phyloP scores from a whole-genome alignment of 2,888 invertebrate species.

The Cepaea hortensis region DNA sequence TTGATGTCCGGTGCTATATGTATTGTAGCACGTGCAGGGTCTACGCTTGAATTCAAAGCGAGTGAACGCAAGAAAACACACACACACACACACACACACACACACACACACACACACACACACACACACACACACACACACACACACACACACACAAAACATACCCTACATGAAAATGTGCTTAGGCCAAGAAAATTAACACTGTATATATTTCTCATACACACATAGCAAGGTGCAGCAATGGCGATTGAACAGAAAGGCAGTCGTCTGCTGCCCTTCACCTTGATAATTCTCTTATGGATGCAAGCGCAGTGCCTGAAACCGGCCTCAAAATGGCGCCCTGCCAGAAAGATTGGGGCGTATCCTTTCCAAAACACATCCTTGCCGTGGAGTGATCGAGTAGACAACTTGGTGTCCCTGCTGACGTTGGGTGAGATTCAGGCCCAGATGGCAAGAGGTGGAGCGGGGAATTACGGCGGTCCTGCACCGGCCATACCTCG shows the following conservation, averaged over 20 bases:
- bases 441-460: constrained; percentile 50
- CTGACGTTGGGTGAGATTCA: constrained; percentile 47
- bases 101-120: too few species aligned
- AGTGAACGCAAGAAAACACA: too few species aligned
- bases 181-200: too few species aligned
- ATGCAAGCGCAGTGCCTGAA: not conserved
- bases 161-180: too few species aligned
- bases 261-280: not conserved
- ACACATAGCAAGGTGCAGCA: too few species aligned
- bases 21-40: too few species aligned
- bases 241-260: not conserved
- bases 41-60: too few species aligned
- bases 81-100: too few species aligned
- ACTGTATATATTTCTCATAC: too few species aligned
- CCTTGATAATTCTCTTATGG: not conserved
- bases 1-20: too few species aligned
- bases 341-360: not conserved
- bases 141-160: too few species aligned
- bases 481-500: constrained; percentile 30
- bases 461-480: constrained; percentile 38
- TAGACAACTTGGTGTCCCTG: constrained; percentile 45
- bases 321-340: not conserved
- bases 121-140: too few species aligned
- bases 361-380: constrained; percentile 39
- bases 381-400: constrained; percentile 45